phyloP scores from a whole-genome alignment of 92 coral and sea anemone genomes.

The Ricordea florida region DNA sequence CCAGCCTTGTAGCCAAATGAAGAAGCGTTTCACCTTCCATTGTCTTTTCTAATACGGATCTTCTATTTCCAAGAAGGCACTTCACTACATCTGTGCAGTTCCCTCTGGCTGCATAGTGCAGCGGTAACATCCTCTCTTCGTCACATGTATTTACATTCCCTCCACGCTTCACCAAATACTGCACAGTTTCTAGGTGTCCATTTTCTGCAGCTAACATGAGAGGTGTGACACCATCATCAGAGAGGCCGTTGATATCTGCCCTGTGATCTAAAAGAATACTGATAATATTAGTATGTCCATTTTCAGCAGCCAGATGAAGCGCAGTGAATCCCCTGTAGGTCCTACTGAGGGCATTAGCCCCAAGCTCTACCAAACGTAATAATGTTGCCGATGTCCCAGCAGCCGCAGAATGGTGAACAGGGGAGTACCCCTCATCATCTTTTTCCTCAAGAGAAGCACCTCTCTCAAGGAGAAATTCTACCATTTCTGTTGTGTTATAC shows the following conservation, averaged over 20 bases:
- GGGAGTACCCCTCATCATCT: constrained; percentile 11
- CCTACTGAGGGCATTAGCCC: constrained; percentile 3
- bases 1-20: neutral
- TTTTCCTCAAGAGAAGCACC: constrained; percentile 28
- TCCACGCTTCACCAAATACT: neutral
- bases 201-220: constrained; percentile 38
- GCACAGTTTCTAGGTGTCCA: constrained; percentile 8
- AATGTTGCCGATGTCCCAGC: constrained; percentile 20
- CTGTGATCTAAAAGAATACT: constrained; percentile 52
- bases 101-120: constrained; percentile 3
- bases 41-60: neutral
- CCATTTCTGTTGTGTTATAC: constrained; percentile 25
- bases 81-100: neutral
- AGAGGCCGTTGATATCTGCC: constrained; percentile 11
- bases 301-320: constrained; percentile 38
- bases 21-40: neutral
- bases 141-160: neutral
- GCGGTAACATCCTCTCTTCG: neutral
- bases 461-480: constrained; percentile 34
- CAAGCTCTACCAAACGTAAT: constrained; percentile 28
- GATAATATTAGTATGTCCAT: constrained; percentile 36
- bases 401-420: constrained; percentile 45
- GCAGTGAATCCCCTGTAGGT: neutral
- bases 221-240: constrained; percentile 34
- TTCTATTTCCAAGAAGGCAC: neutral